Evolutionary conservation across 2,888 invertebrate genomes (phyloP).

Genomic region (Acleris holmiana): DNA sequence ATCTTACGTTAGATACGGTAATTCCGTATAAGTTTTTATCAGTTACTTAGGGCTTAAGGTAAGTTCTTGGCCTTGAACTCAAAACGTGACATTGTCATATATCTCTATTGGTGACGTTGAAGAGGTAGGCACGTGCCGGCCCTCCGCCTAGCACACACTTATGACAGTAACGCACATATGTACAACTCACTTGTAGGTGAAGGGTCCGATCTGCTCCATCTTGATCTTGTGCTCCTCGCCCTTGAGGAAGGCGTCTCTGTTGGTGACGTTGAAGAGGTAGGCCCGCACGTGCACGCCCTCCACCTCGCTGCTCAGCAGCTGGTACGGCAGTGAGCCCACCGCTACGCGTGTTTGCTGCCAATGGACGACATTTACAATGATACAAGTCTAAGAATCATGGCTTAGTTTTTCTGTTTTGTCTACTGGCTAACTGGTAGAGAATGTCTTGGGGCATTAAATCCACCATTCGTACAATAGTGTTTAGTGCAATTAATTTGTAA

Average conservation of each 20-base stretch:
- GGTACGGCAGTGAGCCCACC: conserved; percentile 83
- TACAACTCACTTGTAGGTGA: conserved; percentile 89
- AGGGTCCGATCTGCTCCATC: conserved; percentile 90
- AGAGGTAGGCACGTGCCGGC: conserved; percentile 88
- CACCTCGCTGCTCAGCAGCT: conserved; percentile 87
- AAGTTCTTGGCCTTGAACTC: conserved; percentile 84
- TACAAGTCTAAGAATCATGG: too few relatives aligned
- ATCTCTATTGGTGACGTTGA: conserved; percentile 91
- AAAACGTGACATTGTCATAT: conserved; percentile 61
- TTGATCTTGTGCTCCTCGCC: conserved; percentile 87
- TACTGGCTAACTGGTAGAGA: too few relatives aligned
- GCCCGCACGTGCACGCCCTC: conserved; percentile 86
- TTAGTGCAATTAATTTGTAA: too few relatives aligned
- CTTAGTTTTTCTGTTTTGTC: too few relatives aligned
- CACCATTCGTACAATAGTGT: too few relatives aligned
- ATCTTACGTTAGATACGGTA: too few relatives aligned
- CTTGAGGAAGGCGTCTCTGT: conserved; percentile 86
- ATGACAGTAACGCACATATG: too few relatives aligned
- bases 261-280: conserved; percentile 93
- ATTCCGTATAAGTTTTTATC: too few relatives aligned
- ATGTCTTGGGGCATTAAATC: too few relatives aligned
- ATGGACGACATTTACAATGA: neutral
- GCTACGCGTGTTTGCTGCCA: conserved; percentile 74
- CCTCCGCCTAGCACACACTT: conserved; percentile 82
- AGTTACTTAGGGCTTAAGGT: too few relatives aligned